Base-by-base conservation (phyloP, 2,797 vertebrate genomes). In the Catharus ustulatus region DNA sequence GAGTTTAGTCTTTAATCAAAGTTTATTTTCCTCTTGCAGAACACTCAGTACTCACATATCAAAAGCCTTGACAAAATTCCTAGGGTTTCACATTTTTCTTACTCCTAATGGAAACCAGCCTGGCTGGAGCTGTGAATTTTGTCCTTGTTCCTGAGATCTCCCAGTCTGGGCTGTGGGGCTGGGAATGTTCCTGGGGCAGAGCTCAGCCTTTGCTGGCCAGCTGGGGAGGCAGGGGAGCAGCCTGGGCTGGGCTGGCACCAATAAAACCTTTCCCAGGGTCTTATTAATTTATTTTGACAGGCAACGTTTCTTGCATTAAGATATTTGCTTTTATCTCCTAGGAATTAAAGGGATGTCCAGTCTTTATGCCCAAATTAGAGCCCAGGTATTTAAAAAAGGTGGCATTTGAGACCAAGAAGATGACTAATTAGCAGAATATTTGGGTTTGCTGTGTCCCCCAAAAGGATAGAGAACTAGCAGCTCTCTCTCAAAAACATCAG, bases 101-200 rank as follows among this genome's bases (percentile, higher is more conserved):
- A 11, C 34, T 45, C 48, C 23, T 71, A 83, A 82, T 57, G 49
- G 51, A 66, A 73, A 83, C 0, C 67, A 90, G 74, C 43, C 48
- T 18, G 40, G 36, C 67, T 32, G 27, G 62, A 72, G 87, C 0
- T 79, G 58, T 15, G 78, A 42, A 11, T 14, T 5, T 20, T 36
- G 42, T 38, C 87, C 75, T 46, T 29, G 46, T 10, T 18, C 2
- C 67, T 6, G 11, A 1, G 49, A 43, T 16, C 32, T 6, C 34
- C 29, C 46, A 23, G 17, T 2, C 36, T 2, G 0, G 67, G 75
- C 23, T 2, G 0, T 2, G 0, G 43, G 24, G 2, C 49, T 30
- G 38, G 67, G 29, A 67, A 43, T 1, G 20, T 1, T 38, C 58
- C 69, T 2, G 1, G 3, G 4, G 32, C 2, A 2, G 42, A 55